Evolutionary conservation across 2,888 invertebrate genomes (phyloP), one percentile per base, ranked within the genome.

Genomic region (Hemithea aestivaria): DNA sequence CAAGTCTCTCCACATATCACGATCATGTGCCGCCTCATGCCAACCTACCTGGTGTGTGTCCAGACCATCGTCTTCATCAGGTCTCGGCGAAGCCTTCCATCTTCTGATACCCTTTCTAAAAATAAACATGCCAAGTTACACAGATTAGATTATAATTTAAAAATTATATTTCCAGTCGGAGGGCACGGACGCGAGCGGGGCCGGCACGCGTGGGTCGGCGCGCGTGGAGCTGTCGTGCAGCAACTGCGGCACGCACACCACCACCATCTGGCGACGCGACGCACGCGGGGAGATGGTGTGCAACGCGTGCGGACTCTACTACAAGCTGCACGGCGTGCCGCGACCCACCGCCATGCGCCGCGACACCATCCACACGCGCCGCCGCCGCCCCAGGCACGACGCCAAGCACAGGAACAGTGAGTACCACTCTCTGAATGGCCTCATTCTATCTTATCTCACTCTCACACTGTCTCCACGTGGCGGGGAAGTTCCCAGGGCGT

Each of bases 401-500:
- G 88, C 87, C 53, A 85, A 89, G 44, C 82, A 85, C 47, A 76
- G 90, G 66, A 78, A 65, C 60, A 88, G 89, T 90, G 39, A 74
- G 85, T 76, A 36, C 16, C 10, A 5, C 6, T n/a, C n/a, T n/a
- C n/a, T n/a, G n/a, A n/a, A n/a, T n/a, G n/a, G n/a, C n/a, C n/a
- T n/a, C n/a, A n/a, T n/a, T n/a, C n/a, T n/a, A n/a, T n/a, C n/a
- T n/a, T n/a, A n/a, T n/a, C n/a, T n/a, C n/a, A n/a, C 52, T 99
- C 99, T n/a, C 92, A 94, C 73, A 97, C 96, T 23, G 99, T 99
- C 40, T 99, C 99, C 0, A 94, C 99, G 49, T 99, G 99, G 99
- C 89, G 99, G 62, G 90, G 99, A 58, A 98, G 98, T 85, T 92
- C 96, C 66, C 93, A 95, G 65, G 98, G 98, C 1, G 98, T 99